phyloP scores from a whole-genome alignment of 1,140 invertebrate genomes.

The Lasaia peninsularis region DNA sequence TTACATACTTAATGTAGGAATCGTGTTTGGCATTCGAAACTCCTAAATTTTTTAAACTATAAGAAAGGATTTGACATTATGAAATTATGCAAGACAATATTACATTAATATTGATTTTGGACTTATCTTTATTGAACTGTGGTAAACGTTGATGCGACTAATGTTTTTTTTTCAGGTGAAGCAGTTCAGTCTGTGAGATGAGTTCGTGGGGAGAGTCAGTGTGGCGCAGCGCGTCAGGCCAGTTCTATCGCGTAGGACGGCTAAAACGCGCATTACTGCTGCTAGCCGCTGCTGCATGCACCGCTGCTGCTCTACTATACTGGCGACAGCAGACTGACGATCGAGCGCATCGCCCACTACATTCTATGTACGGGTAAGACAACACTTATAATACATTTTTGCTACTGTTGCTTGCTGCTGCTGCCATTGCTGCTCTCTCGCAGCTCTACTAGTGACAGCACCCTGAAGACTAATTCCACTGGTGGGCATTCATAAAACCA shows the following conservation, averaged over 20 bases:
- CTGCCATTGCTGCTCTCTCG: too few relatives aligned
- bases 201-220: constrained; percentile 53
- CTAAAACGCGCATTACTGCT: constrained; percentile 54
- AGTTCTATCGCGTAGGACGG: constrained; percentile 51
- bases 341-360: constrained; percentile 42
- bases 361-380: constrained; percentile 50
- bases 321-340: constrained; percentile 64
- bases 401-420: too few relatives aligned
- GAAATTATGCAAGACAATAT: too few relatives aligned
- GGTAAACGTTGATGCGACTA: too few relatives aligned
- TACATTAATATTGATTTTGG: too few relatives aligned
- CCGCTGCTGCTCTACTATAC: constrained; percentile 60
- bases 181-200: constrained; percentile 28
- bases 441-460: too few relatives aligned
- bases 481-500: too few relatives aligned
- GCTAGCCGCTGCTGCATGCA: constrained; percentile 54
- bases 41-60: too few relatives aligned
- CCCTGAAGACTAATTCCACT: too few relatives aligned
- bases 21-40: too few relatives aligned
- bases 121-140: too few relatives aligned
- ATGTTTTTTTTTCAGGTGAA: constrained; percentile 23
- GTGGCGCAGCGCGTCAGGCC: constrained; percentile 37
- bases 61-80: too few relatives aligned
- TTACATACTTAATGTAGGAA: background rate
- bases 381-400: background rate